phyloP scores from a whole-genome alignment of 2,113 vertebrate genomes.

The Scortum barcoo region DNA sequence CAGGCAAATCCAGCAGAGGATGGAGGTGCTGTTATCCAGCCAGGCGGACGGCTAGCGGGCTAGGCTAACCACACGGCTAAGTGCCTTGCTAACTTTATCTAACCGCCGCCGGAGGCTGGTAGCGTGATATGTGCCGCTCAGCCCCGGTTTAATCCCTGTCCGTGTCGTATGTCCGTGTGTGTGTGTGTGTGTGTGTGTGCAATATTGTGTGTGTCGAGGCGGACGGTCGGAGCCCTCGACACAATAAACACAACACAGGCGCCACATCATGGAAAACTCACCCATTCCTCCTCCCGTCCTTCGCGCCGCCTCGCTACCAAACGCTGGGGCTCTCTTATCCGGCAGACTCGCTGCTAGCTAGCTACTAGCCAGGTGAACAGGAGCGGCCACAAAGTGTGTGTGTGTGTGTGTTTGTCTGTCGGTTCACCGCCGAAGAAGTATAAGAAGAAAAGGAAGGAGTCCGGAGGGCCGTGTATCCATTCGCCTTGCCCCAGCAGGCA shows the following conservation, averaged over 20 bases:
- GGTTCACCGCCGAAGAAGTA: constrained; percentile 24
- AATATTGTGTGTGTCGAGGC: background rate
- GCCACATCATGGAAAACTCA: constrained; percentile 82
- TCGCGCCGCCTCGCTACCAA: constrained; percentile 62
- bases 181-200: accelerated
- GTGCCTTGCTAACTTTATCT: constrained; percentile 55
- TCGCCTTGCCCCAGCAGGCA: constrained; percentile 48
- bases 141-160: background rate
- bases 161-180: too few relatives aligned
- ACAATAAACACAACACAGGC: constrained; percentile 11
- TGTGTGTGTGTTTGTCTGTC: background rate
- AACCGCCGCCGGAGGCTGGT: background rate
- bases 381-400: background rate
- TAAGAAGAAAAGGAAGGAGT: too few relatives aligned
- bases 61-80: constrained; percentile 70
- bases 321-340: constrained; percentile 69
- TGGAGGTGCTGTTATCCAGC: constrained; percentile 62
- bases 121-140: background rate
- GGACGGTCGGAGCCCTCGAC: background rate
- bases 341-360: constrained; percentile 69
- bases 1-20: constrained; percentile 46
- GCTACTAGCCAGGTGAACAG: constrained; percentile 61
- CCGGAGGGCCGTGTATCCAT: constrained; percentile 71
- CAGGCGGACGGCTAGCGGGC: constrained; percentile 54
- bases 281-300: constrained; percentile 84